Conservation (phyloP, 2,888 invertebrate species). For the Trachelus iudaicus region DNA sequence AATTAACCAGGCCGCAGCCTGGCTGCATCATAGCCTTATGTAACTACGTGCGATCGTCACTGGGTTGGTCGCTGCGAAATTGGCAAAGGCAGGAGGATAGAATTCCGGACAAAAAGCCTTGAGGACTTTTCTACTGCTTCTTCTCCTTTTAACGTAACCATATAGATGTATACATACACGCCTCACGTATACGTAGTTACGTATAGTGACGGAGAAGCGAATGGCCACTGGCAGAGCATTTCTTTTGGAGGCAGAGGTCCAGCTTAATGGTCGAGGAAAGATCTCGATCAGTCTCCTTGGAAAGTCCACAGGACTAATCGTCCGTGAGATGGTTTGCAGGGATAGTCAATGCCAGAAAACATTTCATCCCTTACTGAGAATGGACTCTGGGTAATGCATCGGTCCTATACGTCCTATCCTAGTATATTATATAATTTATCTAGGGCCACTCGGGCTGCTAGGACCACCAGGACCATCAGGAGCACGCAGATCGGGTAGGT, state of each 20-base stretch:
- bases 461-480: background rate
- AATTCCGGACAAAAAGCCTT: background rate
- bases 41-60: conserved; percentile 47
- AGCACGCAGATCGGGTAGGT: background rate
- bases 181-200: background rate
- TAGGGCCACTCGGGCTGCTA: background rate
- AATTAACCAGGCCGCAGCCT: conserved; percentile 60
- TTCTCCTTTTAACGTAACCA: background rate
- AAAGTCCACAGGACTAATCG: background rate
- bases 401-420: background rate
- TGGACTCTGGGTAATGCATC: background rate
- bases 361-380: background rate
- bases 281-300: background rate
- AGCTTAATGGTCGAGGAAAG: background rate
- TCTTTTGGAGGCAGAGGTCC: background rate
- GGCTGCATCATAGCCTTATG: conserved; percentile 57
- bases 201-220: background rate
- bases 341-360: background rate
- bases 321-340: background rate
- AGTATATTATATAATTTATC: background rate
- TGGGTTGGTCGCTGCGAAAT: conserved; percentile 29
- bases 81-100: background rate
- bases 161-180: background rate
- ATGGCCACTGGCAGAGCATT: background rate
- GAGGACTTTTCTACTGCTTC: background rate